These are phyloP conservation scores for Octomys mimax DNA, from an alignment of 2,797 vertebrate species.

Conservation along the genomic window DNA sequence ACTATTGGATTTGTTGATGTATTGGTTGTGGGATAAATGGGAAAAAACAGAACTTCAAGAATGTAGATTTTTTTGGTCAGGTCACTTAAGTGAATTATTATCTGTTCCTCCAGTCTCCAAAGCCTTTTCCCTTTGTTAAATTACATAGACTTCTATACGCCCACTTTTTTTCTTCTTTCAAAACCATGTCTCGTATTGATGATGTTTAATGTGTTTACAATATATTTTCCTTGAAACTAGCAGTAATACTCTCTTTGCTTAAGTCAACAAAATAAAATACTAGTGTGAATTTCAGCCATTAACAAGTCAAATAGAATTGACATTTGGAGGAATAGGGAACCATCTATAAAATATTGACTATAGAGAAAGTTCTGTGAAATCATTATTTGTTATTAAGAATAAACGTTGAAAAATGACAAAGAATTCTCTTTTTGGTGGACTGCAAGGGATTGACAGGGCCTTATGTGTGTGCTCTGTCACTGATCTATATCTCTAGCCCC, in stretches of 20 bases:
- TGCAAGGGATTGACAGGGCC: background rate
- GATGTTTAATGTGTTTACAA: conserved; percentile 50
- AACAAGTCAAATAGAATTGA: conserved; percentile 45
- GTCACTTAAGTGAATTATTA: conserved; percentile 41
- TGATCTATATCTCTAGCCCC: background rate
- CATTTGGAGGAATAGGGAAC: conserved; percentile 41
- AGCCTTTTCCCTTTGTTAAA: conserved; percentile 51
- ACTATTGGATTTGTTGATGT: conserved; percentile 24
- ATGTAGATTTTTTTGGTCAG: conserved; percentile 40
- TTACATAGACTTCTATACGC: background rate
- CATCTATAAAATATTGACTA: background rate
- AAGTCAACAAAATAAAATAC: conserved; percentile 54
- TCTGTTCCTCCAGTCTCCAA: background rate
- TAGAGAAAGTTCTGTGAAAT: conserved; percentile 23
- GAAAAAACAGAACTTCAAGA: conserved; percentile 44
- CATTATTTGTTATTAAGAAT: conserved; percentile 64
- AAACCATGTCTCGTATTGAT: conserved; percentile 36
- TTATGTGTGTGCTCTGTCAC: background rate
- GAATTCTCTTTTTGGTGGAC: background rate
- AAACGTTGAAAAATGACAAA: conserved; percentile 63
- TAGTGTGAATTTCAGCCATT: conserved; percentile 39
- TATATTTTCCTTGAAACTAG: conserved; percentile 64
- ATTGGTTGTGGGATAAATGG: conserved; percentile 25
- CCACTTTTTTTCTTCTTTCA: conserved; percentile 51
- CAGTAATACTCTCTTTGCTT: conserved; percentile 62